These are phyloP conservation scores for Antrozous pallidus DNA, from an alignment of 2,797 vertebrate species.

Conservation along the genomic window DNA sequence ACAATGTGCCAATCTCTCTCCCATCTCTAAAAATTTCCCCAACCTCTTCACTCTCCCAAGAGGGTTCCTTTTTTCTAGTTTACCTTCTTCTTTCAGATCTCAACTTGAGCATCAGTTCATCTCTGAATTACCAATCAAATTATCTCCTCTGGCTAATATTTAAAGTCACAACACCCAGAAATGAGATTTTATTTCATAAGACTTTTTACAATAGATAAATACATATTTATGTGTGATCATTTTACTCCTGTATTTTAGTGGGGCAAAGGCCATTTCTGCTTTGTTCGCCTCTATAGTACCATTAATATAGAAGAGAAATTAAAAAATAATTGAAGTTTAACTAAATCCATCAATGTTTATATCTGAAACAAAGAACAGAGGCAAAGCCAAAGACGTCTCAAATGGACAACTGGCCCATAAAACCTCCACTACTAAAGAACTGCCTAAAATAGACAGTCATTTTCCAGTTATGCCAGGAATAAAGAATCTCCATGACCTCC, in stretches of 20 bases:
- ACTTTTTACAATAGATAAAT: not conserved
- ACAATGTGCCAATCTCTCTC: not conserved
- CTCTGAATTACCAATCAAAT: not conserved
- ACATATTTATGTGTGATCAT: not conserved
- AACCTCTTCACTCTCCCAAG: not conserved
- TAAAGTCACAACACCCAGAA: not conserved
- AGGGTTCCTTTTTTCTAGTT: not conserved
- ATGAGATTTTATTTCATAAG: not conserved
- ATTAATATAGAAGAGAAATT: not conserved
- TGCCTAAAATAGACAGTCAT: not conserved
- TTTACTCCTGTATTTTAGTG: not conserved
- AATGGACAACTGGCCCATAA: not conserved
- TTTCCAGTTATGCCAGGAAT: not conserved
- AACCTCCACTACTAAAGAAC: not conserved
- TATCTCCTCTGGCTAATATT: not conserved
- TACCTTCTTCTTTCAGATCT: not conserved
- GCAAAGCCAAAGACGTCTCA: not conserved
- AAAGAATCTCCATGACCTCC: not conserved
- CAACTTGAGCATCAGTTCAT: not conserved
- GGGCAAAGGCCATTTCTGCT: not conserved
- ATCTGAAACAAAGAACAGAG: not conserved
- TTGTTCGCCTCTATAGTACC: not conserved
- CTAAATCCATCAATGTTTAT: not conserved
- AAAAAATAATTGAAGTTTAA: not conserved
- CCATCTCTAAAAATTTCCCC: not conserved